Conservation (phyloP, 2,113 vertebrate genomes). For the Sitta europaea region DNA sequence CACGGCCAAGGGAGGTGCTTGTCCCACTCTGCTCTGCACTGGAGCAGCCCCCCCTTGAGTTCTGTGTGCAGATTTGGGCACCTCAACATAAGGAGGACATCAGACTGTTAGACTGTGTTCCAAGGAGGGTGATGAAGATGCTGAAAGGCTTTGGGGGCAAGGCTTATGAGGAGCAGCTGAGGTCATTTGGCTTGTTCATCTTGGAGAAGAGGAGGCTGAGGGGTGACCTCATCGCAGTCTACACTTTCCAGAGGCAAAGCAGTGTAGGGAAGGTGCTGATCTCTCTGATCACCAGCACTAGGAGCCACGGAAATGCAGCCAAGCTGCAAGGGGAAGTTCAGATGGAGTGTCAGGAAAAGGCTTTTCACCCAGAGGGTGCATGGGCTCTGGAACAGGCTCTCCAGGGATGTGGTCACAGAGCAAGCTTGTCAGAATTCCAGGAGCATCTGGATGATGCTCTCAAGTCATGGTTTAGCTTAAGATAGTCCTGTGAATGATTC, state of each 20-base stretch:
- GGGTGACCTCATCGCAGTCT: fast-evolving
- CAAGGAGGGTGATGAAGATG: not conserved
- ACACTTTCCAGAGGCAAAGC: fast-evolving
- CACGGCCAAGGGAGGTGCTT: not conserved
- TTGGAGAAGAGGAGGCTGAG: not conserved
- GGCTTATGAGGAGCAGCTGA: not conserved
- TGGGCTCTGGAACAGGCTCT: not conserved
- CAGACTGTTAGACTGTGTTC: not conserved
- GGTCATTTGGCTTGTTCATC: not conserved
- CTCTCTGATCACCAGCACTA: not conserved
- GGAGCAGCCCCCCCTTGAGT: not conserved
- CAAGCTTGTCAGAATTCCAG: not conserved
- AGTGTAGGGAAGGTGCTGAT: not conserved
- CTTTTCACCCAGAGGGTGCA: not conserved
- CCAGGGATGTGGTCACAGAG: not conserved
- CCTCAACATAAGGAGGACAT: not conserved
- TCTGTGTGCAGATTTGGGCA: not conserved
- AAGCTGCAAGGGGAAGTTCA: not conserved
- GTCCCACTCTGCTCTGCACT: not conserved
- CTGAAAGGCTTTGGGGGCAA: not conserved
- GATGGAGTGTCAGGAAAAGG: not conserved
- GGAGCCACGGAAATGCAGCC: not conserved
- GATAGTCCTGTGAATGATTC: not conserved
- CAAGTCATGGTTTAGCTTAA: not conserved
- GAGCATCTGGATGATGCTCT: not conserved